Conservation (phyloP, 2,113 vertebrate species). For the Gopherus evgoodei region DNA sequence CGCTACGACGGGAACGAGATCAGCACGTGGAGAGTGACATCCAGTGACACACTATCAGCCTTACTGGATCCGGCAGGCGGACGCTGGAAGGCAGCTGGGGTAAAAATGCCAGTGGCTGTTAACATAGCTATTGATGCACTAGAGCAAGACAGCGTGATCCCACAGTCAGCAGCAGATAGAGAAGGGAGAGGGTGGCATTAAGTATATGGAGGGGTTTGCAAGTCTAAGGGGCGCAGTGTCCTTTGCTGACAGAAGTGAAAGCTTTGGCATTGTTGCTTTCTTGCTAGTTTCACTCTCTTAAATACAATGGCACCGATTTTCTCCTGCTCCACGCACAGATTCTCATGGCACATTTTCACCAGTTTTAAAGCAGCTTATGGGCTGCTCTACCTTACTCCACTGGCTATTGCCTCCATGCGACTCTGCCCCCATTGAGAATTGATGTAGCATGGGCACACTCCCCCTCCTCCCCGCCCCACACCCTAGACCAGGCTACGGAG, state of each 20-base stretch:
- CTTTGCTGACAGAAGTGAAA: neutral
- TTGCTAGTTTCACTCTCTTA: neutral
- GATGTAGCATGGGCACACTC: neutral
- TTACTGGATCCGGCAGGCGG: conserved; percentile 15
- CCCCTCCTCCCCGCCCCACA: neutral
- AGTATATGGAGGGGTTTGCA: neutral
- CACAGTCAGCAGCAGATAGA: neutral
- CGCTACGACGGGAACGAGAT: conserved; percentile 54
- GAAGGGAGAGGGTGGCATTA: neutral
- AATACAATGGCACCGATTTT: neutral
- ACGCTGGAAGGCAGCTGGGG: rapidly evolving
- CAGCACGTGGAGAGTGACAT: conserved; percentile 64
- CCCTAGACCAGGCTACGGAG: neutral
- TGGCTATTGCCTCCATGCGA: neutral
- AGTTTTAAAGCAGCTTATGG: neutral
- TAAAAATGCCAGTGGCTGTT: neutral
- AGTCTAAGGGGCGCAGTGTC: neutral
- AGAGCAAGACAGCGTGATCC: neutral
- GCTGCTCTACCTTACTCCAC: neutral
- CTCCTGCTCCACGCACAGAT: neutral
- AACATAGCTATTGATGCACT: too few relatives aligned
- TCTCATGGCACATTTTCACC: neutral
- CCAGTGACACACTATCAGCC: conserved; percentile 20
- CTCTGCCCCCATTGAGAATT: neutral
- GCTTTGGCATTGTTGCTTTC: neutral